phyloP scores from a whole-genome alignment of 2,113 vertebrate species.

The Heterotilapia buettikoferi region DNA sequence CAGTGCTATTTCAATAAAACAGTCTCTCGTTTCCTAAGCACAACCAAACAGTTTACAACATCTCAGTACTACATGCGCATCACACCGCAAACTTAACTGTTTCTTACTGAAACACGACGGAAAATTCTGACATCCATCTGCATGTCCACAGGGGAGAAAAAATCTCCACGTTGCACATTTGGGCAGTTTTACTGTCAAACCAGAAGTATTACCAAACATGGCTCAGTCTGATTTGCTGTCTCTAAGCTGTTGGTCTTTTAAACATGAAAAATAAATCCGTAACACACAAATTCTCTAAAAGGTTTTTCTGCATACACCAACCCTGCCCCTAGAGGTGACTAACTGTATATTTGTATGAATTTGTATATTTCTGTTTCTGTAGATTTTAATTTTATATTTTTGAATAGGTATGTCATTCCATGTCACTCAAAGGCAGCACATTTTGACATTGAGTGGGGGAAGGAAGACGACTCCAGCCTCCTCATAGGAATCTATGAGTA shows the following conservation, averaged over 20 bases:
- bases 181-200: not conserved
- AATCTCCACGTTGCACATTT: not conserved
- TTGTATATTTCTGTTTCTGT: not conserved
- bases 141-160: fast-evolving
- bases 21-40: not conserved
- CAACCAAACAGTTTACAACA: not conserved
- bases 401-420: slow-evolving; percentile 86
- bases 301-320: not conserved
- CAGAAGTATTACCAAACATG: not conserved
- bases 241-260: not conserved
- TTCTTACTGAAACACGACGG: not conserved
- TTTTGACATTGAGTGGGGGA: slow-evolving; percentile 97
- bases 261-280: not conserved
- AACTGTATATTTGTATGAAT: not conserved
- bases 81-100: not conserved
- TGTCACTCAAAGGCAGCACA: slow-evolving; percentile 96
- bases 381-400: not conserved
- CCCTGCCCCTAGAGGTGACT: not conserved
- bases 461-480: slow-evolving; percentile 95
- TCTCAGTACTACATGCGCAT: not conserved
- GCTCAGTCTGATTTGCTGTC: not conserved
- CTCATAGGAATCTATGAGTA: slow-evolving; percentile 98
- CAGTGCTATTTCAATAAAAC: not conserved
- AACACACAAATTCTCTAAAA: not conserved
- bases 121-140: not conserved